These are phyloP conservation scores for Oligia fasciuncula DNA, from an alignment of 2,888 invertebrate genomes.

Conservation along the genomic window DNA sequence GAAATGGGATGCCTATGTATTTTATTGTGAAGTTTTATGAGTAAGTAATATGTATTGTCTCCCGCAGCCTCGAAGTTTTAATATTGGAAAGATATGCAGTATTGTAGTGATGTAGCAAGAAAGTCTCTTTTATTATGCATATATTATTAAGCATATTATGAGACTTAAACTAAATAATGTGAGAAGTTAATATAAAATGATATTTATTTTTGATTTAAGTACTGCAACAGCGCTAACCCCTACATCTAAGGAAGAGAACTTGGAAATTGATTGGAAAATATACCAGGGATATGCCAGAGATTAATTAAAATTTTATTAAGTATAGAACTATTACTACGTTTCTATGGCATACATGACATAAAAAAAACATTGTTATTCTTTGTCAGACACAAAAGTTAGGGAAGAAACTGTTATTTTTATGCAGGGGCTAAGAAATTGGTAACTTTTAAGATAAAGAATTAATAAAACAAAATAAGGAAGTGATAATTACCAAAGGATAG, in stretches of 20 bases:
- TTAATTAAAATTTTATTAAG: background rate
- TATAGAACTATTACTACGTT: background rate
- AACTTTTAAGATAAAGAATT: background rate
- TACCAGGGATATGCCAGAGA: too few species aligned
- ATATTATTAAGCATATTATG: too few species aligned
- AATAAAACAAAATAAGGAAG: background rate
- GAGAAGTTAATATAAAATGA: too few species aligned
- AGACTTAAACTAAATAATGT: too few species aligned
- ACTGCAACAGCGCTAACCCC: background rate
- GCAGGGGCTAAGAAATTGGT: background rate
- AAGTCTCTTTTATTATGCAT: background rate
- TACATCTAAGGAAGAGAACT: too few species aligned
- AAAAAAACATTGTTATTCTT: background rate
- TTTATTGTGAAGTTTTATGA: too few species aligned
- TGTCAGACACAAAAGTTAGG: background rate
- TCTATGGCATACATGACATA: too few species aligned
- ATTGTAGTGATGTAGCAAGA: background rate
- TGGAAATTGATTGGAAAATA: background rate
- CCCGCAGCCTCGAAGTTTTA: background rate
- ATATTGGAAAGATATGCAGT: background rate
- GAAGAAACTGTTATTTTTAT: background rate
- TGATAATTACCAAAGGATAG: constrained; percentile 85
- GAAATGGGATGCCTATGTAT: too few species aligned
- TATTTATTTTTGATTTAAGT: background rate
- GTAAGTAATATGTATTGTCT: too few species aligned